Evolutionary conservation across 2,113 vertebrate species (phyloP).

Genomic region (Hydrolagus affinis): DNA sequence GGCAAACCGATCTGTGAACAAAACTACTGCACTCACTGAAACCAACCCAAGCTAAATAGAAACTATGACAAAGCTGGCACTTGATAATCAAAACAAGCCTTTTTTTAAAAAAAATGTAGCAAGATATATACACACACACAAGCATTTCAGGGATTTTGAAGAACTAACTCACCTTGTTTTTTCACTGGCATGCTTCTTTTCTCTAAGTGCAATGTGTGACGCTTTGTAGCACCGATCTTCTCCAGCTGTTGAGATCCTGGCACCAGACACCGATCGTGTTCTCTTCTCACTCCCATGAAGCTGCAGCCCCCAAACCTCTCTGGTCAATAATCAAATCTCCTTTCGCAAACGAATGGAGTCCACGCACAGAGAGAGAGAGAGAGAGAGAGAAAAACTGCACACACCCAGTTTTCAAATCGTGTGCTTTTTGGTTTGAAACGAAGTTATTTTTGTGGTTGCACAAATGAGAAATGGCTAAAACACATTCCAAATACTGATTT

Average conservation of each 20-base stretch:
- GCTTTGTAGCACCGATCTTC: background rate
- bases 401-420: too few species aligned
- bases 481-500: too few species aligned
- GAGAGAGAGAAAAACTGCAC: too few species aligned
- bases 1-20: too few species aligned
- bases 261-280: background rate
- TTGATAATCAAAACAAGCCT: background rate
- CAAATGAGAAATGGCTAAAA: too few species aligned
- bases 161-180: conserved; percentile 21
- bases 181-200: conserved; percentile 16
- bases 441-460: too few species aligned
- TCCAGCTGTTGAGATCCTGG: background rate
- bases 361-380: too few species aligned
- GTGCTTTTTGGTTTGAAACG: too few species aligned
- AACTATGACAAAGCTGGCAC: background rate
- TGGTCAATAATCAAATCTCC: background rate
- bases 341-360: background rate
- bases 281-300: conserved; percentile 26
- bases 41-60: background rate
- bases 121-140: background rate
- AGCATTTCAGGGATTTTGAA: background rate
- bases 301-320: background rate
- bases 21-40: too few species aligned
- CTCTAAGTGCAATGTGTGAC: background rate
- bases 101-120: background rate